Evolutionary conservation across 2,888 invertebrate species (phyloP), one percentile per base, ranked within the genome.

Genomic region (Sepioteuthis lessoniana): DNA sequence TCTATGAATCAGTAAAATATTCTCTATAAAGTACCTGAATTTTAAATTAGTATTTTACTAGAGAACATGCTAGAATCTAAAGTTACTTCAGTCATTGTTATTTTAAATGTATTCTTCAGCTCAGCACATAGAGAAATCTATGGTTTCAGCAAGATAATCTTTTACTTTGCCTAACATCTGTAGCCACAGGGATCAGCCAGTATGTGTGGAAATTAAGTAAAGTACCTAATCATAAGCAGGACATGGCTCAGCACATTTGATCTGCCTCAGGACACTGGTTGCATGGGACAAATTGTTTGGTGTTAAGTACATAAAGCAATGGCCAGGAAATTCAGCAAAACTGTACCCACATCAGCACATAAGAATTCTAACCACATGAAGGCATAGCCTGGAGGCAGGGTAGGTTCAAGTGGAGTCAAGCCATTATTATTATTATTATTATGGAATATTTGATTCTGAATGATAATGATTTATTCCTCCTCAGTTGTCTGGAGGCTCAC

Each of bases 381-480:
- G 19, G n/a, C n/a, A 76, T n/a, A n/a, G 76, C 35, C 13, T 35
- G 16, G 35, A 13, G n/a, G n/a, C 16, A 35, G 76, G n/a, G 2
- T 16, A 35, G 76, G 42, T 42, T 42, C 42, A 5, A 35, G 76
- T 76, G 13, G 76, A 35, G 76, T 1, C 16, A 35, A 76, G n/a
- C 76, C 25, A 55, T 55, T 55, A 55, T 55, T 55, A 55, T 55
- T 35, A 55, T 55, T 55, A 55, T 55, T 55, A 55, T 55, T 35
- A 76, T 76, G 76, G 76, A 76, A 76, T 76, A 76, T 76, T 35
- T 76, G 76, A 35, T 76, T 76, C 35, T n/a, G n/a, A 35, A 35
- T 76, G 76, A 76, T 76, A 76, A 76, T 76, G 76, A 76, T 76
- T 76, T 76, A 76, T 76, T n/a, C n/a, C n/a, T n/a, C n/a, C 35